Evolutionary conservation across 2,888 invertebrate genomes (phyloP).

Genomic region (Malthinus flaveolus): DNA sequence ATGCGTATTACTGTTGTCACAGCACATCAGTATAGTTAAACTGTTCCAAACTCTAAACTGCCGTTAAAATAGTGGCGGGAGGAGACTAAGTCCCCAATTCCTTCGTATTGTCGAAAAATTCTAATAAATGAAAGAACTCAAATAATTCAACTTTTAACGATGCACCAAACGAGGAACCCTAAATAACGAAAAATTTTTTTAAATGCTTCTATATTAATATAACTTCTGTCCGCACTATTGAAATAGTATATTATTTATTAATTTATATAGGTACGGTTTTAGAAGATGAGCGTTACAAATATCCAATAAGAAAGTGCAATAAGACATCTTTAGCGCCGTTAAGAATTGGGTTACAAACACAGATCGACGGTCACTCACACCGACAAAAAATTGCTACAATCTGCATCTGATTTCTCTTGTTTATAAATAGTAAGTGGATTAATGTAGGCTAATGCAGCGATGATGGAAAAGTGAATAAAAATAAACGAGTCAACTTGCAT

Average conservation of each 20-base stretch:
- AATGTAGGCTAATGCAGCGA: conserved; percentile 19
- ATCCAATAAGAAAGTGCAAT: conserved; percentile 38
- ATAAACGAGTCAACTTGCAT: conserved; percentile 20
- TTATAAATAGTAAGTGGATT: conserved; percentile 47
- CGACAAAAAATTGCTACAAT: conserved; percentile 35
- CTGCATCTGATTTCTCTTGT: conserved; percentile 46
- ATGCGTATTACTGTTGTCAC: too few species aligned
- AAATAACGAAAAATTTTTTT: background rate
- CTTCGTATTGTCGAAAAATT: too few species aligned
- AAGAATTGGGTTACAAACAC: conserved; percentile 47
- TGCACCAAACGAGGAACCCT: background rate
- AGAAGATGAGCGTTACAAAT: conserved; percentile 31
- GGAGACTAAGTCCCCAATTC: too few species aligned
- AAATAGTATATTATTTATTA: conserved; percentile 17
- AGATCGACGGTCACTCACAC: conserved; percentile 44
- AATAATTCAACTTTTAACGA: too few species aligned
- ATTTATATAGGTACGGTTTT: too few species aligned
- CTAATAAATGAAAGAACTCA: too few species aligned
- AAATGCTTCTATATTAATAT: background rate
- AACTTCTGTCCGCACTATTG: conserved; percentile 5
- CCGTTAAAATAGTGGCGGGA: too few species aligned
- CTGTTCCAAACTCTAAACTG: too few species aligned
- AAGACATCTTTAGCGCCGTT: conserved; percentile 39
- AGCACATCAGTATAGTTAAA: too few species aligned
- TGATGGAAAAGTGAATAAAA: conserved; percentile 29